phyloP scores from a whole-genome alignment of 2,888 invertebrate genomes.

The Epicampocera succincta region DNA sequence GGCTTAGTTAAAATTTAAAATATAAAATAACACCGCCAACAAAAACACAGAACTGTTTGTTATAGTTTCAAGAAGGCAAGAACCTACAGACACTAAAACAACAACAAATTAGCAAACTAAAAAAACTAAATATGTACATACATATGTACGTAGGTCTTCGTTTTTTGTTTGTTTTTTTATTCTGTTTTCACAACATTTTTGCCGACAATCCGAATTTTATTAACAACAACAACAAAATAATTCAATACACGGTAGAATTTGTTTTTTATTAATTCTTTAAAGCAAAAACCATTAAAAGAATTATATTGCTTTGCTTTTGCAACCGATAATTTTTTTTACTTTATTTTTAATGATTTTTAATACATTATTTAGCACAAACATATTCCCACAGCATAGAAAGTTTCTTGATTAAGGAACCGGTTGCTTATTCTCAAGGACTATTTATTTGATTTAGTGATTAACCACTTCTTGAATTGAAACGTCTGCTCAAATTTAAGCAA shows the following conservation, averaged over 20 bases:
- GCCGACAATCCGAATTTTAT: slow-evolving; percentile 40
- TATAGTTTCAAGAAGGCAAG: slow-evolving; percentile 3
- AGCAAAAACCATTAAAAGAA: slow-evolving; percentile 9
- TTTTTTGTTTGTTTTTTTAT: slow-evolving; percentile 21
- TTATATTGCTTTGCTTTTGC: slow-evolving; percentile 45
- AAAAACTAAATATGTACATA: neutral
- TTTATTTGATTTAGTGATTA: slow-evolving; percentile 18
- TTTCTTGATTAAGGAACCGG: slow-evolving; percentile 58
- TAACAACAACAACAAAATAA: slow-evolving; percentile 18
- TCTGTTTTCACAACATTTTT: slow-evolving; percentile 49
- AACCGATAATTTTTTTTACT: slow-evolving; percentile 57
- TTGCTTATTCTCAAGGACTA: slow-evolving; percentile 60
- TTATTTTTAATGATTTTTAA: slow-evolving; percentile 12
- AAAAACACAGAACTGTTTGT: neutral
- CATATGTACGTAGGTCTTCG: neutral
- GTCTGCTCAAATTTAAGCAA: slow-evolving; percentile 15
- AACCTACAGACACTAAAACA: slow-evolving; percentile 22
- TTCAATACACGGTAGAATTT: slow-evolving; percentile 32
- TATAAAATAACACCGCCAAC: neutral
- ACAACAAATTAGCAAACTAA: slow-evolving; percentile 40
- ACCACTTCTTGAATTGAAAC: slow-evolving; percentile 22
- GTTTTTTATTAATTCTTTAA: slow-evolving; percentile 34
- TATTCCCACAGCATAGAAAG: slow-evolving; percentile 8
- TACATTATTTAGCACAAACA: slow-evolving; percentile 24
- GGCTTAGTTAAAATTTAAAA: slow-evolving; percentile 24